These are phyloP conservation scores for Argentina silus DNA, from an alignment of 2,797 vertebrate genomes.

Conservation along the genomic window DNA sequence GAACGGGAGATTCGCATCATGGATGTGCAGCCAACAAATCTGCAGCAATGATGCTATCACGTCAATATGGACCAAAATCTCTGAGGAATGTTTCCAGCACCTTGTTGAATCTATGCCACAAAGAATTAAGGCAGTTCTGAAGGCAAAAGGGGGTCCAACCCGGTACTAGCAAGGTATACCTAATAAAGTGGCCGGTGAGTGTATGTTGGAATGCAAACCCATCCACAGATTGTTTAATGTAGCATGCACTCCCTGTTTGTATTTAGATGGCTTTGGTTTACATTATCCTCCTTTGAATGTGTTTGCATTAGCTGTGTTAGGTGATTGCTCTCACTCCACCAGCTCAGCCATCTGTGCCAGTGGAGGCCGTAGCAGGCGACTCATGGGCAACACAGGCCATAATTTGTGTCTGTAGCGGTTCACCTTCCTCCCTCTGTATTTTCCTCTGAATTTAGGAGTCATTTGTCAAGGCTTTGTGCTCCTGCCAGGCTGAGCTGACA, in stretches of 20 bases:
- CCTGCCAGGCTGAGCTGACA: constrained; percentile 56
- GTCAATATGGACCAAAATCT: too few relatives aligned
- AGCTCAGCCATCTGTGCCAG: constrained; percentile 40
- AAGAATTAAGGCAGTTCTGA: too few relatives aligned
- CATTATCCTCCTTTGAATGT: constrained; percentile 1
- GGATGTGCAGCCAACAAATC: too few relatives aligned
- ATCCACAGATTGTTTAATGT: background rate
- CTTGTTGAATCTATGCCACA: too few relatives aligned
- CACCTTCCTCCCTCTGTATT: constrained; percentile 59
- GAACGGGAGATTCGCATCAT: too few relatives aligned
- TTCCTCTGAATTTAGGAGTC: constrained; percentile 69
- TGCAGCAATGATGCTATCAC: too few relatives aligned
- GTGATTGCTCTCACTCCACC: background rate
- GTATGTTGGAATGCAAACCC: background rate
- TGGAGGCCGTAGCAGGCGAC: constrained; percentile 55
- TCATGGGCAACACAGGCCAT: constrained; percentile 55
- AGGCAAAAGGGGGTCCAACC: too few relatives aligned
- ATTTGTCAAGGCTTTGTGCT: constrained; percentile 70
- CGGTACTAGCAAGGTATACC: too few relatives aligned
- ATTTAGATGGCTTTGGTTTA: background rate
- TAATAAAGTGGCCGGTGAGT: too few relatives aligned
- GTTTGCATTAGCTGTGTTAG: background rate
- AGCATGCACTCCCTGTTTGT: background rate
- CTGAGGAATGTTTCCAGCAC: too few relatives aligned
- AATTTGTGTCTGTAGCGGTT: constrained; percentile 51